A percentile compares a stretch with the other conserved stretches of the same genome.
Conservation (phyloP, 2,797 vertebrate species). For the Clamator glandarius region DNA sequence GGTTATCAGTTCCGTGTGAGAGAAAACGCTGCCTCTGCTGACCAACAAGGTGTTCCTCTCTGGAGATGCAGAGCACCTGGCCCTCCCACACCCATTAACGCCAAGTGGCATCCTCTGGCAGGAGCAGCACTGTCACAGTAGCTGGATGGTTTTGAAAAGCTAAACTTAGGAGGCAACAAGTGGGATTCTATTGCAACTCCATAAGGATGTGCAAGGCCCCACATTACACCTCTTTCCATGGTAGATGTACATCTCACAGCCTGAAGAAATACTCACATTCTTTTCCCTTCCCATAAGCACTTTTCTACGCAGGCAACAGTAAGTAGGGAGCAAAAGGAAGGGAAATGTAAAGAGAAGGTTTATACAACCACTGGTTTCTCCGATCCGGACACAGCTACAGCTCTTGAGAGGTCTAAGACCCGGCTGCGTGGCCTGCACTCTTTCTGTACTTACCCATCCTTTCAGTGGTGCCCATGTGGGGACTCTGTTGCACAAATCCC, state of each 20-base stretch:
- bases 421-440: background rate
- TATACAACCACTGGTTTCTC: background rate
- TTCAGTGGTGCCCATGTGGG: slow-evolving; percentile 93
- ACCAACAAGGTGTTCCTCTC: background rate
- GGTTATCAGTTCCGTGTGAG: background rate
- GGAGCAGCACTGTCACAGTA: background rate
- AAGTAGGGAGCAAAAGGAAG: background rate
- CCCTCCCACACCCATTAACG: background rate
- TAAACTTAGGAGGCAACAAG: background rate
- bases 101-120: background rate
- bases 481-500: slow-evolving; percentile 98
- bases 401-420: background rate
- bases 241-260: background rate
- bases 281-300: background rate
- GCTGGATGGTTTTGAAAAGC: background rate
- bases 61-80: background rate
- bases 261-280: fast-evolving
- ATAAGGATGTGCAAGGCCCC: background rate
- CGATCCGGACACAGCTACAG: background rate
- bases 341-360: background rate
- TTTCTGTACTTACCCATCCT: slow-evolving; percentile 93
- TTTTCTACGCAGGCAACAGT: background rate
- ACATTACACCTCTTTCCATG: background rate
- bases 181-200: background rate
- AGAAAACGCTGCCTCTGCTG: background rate